Conservation (phyloP, 2,888 invertebrate species). For the Conistra vaccinii region DNA sequence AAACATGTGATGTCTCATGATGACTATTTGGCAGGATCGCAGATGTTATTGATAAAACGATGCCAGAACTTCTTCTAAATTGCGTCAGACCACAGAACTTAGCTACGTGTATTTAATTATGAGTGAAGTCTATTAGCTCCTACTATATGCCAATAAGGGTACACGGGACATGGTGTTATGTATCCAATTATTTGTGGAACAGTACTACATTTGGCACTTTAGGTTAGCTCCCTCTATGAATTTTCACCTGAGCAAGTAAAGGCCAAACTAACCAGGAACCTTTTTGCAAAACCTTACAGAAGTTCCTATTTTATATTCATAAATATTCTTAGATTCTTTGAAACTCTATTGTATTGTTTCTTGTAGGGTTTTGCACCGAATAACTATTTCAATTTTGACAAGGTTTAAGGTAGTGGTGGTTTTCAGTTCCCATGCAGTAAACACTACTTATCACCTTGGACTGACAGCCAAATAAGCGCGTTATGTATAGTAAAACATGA, state of each 20-base stretch:
- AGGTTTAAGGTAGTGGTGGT: background rate
- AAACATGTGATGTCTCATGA: slow-evolving; percentile 28
- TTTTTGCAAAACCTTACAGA: background rate
- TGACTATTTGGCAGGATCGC: slow-evolving; percentile 1
- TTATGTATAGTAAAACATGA: slow-evolving; percentile 25
- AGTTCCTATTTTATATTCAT: background rate
- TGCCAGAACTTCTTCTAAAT: background rate
- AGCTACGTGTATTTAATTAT: background rate
- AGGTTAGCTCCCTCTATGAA: background rate
- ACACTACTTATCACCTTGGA: slow-evolving; percentile 19
- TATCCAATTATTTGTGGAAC: background rate
- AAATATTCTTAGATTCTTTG: background rate
- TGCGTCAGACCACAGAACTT: background rate
- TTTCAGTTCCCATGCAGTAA: slow-evolving; percentile 1
- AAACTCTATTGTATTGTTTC: background rate
- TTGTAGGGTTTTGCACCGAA: background rate
- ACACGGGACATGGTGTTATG: no score
- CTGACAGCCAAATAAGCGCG: slow-evolving; percentile 29
- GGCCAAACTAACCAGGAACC: no score
- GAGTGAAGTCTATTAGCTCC: background rate
- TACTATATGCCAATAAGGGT: background rate
- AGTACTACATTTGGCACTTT: background rate
- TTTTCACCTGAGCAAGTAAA: background rate
- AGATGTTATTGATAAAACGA: background rate
- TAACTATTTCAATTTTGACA: background rate